Conservation (phyloP, 92 coral and sea anemone species). For the Palythoa caribaeorum region DNA sequence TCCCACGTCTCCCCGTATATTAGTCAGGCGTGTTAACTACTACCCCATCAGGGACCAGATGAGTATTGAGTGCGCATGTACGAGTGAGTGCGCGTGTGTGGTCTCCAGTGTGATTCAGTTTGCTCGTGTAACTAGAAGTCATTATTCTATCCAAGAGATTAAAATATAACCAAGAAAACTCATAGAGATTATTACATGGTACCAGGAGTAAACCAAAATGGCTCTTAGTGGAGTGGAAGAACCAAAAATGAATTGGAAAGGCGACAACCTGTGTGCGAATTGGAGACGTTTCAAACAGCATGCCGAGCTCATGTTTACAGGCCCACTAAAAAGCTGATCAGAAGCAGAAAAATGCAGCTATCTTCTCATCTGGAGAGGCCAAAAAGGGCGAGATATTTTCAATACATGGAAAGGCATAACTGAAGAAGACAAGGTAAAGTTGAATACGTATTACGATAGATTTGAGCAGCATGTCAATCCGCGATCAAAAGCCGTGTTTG, state of each 20-base stretch:
- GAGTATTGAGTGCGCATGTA: background rate
- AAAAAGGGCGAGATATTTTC: background rate
- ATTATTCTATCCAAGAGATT: no score
- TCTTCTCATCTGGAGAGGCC: slow-evolving; percentile 61
- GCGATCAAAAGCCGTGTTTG: background rate
- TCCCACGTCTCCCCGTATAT: no score
- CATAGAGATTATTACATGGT: background rate
- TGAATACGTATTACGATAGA: no score
- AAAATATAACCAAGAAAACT: no score
- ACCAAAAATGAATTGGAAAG: slow-evolving; percentile 63
- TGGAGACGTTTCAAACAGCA: slow-evolving; percentile 69
- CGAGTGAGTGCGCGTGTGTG: background rate
- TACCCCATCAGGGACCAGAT: no score
- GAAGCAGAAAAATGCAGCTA: slow-evolving; percentile 14
- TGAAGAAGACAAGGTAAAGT: slow-evolving; percentile 51
- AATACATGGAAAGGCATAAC: slow-evolving; percentile 57
- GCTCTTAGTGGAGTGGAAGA: background rate
- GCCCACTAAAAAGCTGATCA: slow-evolving; percentile 27
- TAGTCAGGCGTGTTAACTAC: no score
- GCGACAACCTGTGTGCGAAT: slow-evolving; percentile 55
- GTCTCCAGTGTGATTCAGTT: no score
- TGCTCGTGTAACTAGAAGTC: no score
- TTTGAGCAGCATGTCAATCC: no score
- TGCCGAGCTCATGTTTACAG: slow-evolving; percentile 35
- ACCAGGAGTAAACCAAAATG: background rate